Evolutionary conservation across 2,113 vertebrate species (phyloP), one percentile per base, ranked within the genome.

Genomic region (Balaeniceps rex): DNA sequence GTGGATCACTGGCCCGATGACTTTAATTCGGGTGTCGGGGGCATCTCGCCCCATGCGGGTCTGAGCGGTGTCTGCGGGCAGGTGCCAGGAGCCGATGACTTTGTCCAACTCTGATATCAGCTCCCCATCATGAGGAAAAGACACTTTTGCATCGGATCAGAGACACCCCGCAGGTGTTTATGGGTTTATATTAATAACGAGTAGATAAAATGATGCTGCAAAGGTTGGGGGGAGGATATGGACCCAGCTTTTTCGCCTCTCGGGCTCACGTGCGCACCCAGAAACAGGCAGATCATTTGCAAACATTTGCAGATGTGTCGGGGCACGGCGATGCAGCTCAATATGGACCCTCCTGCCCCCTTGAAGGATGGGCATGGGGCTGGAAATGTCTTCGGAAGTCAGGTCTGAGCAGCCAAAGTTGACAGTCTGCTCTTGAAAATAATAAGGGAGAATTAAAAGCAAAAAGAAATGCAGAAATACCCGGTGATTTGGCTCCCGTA

Each of bases 11-110:
- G 7, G 1, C 36, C 24, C 8, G 0, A 2, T 23, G 38, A 11
- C 51, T 42, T 16, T n/a, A 65, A 68, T 29, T 52, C 1, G 6
- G 42, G 25, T 28, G 15, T 23, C 3, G 25, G 58, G 40, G 34
- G 4, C 64, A 61, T 52, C 60, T 89, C 12, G 1, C 13, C 22
- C 38, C 3, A 0, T 2, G 12, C 0, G 3, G 28, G 25, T 9
- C 28, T 13, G 26, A 31, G 46, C 2, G 2, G 19, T n/a, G 36
- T 66, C 71, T 51, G 36, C 1, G 9, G 69, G 28, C 12, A 28
- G 25, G 19, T 5, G 17, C 6, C 52, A 38, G 82, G 72, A 82
- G 24, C 34, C 3, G 11, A 10, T 19, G 68, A 14, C 46, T 68
- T 81, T 16, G 23, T 40, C 15, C 31, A 33, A 7, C 23, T 42